Evolutionary conservation across 2,113 vertebrate genomes (phyloP).

Genomic region (Aythya baeri): DNA sequence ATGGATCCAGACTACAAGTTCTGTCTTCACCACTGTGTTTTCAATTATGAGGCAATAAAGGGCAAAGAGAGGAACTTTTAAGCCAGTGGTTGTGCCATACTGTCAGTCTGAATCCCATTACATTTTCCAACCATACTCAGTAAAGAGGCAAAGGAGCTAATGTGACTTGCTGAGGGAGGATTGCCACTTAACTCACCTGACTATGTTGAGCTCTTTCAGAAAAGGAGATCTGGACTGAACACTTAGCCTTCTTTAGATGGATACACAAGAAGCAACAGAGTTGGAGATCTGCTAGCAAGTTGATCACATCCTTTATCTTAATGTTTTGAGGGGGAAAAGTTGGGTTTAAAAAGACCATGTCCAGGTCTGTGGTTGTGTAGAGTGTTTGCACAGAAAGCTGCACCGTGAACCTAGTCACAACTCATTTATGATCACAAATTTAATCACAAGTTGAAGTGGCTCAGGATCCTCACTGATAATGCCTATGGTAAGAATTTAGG

Average conservation of each 20-base stretch:
- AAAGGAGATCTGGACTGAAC: neutral
- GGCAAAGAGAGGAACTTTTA: neutral
- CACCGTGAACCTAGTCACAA: neutral
- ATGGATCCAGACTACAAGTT: neutral
- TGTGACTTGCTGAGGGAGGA: neutral
- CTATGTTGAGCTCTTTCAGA: neutral
- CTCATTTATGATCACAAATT: neutral
- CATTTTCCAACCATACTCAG: neutral
- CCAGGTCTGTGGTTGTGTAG: neutral
- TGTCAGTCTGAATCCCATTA: neutral
- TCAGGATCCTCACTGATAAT: accelerated
- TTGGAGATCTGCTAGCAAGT: neutral
- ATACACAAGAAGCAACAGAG: neutral
- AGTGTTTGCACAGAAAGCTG: neutral
- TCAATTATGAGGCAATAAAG: neutral
- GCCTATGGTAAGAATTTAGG: neutral
- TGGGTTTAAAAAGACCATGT: neutral
- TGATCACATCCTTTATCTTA: neutral
- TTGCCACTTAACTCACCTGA: neutral
- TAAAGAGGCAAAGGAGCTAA: neutral
- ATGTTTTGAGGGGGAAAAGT: neutral
- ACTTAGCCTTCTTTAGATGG: neutral
- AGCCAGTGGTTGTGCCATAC: neutral
- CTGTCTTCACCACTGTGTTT: neutral
- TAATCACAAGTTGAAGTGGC: neutral